These are phyloP conservation scores for Piaya cayana DNA, from an alignment of 2,113 vertebrate species.

Conservation along the genomic window DNA sequence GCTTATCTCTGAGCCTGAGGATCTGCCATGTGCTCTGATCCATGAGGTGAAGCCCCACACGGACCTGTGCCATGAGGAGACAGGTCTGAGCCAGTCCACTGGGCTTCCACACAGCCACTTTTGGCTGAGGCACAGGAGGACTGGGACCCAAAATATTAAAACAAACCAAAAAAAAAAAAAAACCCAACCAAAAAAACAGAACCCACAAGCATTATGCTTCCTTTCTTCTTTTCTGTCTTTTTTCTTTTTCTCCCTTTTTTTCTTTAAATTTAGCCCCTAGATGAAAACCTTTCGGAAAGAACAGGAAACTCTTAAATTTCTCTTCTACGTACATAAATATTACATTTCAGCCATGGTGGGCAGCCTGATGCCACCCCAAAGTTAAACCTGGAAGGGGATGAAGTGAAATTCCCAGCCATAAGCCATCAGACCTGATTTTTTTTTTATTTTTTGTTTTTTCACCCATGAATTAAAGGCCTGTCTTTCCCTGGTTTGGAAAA, in stretches of 20 bases:
- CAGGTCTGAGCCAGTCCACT: background rate
- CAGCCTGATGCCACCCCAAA: conserved; percentile 51
- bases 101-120: background rate
- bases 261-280: conserved; percentile 23
- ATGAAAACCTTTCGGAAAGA: conserved; percentile 37
- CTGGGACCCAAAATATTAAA: background rate
- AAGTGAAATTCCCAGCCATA: conserved; percentile 38
- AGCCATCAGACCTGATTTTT: background rate
- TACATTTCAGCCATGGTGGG: conserved; percentile 2
- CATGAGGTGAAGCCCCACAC: background rate
- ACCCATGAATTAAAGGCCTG: conserved; percentile 59
- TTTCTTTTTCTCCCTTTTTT: background rate
- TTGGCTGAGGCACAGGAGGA: background rate
- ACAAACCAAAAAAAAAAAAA: background rate
- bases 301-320: conserved; percentile 55
- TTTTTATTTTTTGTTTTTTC: background rate
- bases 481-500: conserved; percentile 55
- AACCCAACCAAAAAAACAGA: background rate
- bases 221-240: background rate
- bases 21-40: background rate
- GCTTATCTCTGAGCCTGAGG: background rate
- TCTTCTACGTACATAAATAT: conserved; percentile 34
- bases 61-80: background rate
- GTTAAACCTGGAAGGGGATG: conserved; percentile 51
- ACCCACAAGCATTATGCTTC: background rate